These are phyloP conservation scores for Prionailurus bengalensis DNA, from an alignment of 2,113 vertebrate genomes.

Conservation along the genomic window DNA sequence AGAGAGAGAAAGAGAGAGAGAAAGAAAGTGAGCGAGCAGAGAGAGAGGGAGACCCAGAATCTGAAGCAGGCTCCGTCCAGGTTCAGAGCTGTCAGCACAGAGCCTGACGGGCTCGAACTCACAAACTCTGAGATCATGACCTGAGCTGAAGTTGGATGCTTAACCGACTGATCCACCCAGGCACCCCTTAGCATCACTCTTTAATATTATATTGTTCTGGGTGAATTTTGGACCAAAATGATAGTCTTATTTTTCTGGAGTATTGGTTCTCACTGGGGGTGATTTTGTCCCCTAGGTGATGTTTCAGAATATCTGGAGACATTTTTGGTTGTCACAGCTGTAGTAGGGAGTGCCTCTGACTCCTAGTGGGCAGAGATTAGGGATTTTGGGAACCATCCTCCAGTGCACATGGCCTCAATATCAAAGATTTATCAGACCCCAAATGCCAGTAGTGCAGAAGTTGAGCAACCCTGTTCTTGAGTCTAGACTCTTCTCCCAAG, in stretches of 20 bases:
- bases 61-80: too few relatives aligned
- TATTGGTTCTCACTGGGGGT: neutral
- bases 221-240: neutral
- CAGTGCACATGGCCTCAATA: neutral
- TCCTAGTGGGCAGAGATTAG: neutral
- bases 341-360: neutral
- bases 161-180: too few relatives aligned
- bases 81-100: too few relatives aligned
- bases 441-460: neutral
- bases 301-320: neutral
- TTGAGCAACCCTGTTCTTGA: neutral
- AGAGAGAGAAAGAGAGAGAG: too few relatives aligned
- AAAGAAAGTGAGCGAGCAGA: too few relatives aligned
- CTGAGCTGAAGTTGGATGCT: too few relatives aligned
- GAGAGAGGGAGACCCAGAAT: too few relatives aligned
- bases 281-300: neutral
- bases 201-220: neutral
- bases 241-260: neutral
- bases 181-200: neutral
- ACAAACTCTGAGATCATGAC: too few relatives aligned
- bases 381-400: neutral
- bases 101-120: too few relatives aligned
- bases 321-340: neutral
- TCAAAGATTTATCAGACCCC: neutral
- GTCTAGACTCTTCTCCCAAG: neutral